Conservation (phyloP, 2,888 invertebrate species). For the Actias luna region DNA sequence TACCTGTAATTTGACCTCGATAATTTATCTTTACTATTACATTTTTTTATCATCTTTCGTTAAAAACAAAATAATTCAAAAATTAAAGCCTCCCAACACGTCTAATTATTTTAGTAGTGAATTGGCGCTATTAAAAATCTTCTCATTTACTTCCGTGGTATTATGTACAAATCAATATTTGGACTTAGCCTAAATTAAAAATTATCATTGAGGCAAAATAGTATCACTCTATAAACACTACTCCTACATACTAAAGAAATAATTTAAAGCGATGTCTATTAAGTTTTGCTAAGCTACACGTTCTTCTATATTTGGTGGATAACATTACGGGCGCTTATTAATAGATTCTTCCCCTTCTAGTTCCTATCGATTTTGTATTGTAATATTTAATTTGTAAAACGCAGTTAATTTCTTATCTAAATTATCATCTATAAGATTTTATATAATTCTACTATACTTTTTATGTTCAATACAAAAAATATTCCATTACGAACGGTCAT, state of each 20-base stretch:
- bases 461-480: neutral
- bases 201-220: neutral
- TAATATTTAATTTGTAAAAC: neutral
- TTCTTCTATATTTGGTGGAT: neutral
- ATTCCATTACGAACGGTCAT: neutral
- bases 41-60: too few species aligned
- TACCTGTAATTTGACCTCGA: too few species aligned
- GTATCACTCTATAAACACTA: neutral
- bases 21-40: too few species aligned
- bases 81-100: too few species aligned
- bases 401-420: neutral
- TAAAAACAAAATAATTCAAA: too few species aligned
- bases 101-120: too few species aligned
- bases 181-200: too few species aligned
- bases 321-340: neutral
- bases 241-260: neutral
- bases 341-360: neutral
- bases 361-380: neutral
- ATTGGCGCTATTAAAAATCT: neutral
- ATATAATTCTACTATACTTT: too few species aligned
- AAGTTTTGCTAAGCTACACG: neutral
- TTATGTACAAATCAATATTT: too few species aligned
- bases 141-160: neutral
- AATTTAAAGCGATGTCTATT: neutral
- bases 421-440: too few species aligned